These are phyloP conservation scores for Heterochromis multidens DNA, from an alignment of 2,113 vertebrate genomes.

Conservation along the genomic window DNA sequence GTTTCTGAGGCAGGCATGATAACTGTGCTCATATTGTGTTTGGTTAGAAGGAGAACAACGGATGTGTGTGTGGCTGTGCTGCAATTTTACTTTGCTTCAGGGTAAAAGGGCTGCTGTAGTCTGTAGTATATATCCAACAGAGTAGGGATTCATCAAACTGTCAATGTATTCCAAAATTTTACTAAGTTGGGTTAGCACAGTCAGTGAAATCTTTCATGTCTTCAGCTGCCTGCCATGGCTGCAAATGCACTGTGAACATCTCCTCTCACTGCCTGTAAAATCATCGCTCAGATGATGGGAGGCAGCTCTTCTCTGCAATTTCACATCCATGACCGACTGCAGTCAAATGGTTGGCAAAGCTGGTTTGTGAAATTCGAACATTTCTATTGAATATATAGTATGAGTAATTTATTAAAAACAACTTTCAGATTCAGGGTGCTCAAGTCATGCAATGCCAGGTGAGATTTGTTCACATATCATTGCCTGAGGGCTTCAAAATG, in stretches of 20 bases:
- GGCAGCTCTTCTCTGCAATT: background rate
- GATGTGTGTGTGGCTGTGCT: background rate
- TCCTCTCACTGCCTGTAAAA: background rate
- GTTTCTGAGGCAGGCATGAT: background rate
- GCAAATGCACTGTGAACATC: background rate
- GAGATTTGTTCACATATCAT: background rate
- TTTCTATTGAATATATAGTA: background rate
- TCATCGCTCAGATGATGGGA: background rate
- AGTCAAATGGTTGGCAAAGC: background rate
- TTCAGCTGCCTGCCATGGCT: background rate
- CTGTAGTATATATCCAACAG: background rate
- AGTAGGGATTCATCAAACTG: conserved; percentile 11
- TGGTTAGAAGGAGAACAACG: conserved; percentile 16
- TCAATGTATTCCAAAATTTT: conserved; percentile 10
- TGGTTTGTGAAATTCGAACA: background rate
- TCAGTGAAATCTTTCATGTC: conserved; percentile 24
- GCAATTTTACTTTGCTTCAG: conserved; percentile 9
- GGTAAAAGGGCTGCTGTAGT: background rate
- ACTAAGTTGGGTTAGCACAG: conserved; percentile 1
- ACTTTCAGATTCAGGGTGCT: background rate
- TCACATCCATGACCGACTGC: background rate
- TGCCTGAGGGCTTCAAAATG: background rate
- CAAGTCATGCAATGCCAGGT: background rate
- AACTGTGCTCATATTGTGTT: background rate
- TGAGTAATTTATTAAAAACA: background rate